A percentile compares a stretch with the other conserved stretches of the same genome.
These are phyloP conservation scores for Morinoia aosen DNA, from an alignment of 2,888 invertebrate species.

Conservation along the genomic window DNA sequence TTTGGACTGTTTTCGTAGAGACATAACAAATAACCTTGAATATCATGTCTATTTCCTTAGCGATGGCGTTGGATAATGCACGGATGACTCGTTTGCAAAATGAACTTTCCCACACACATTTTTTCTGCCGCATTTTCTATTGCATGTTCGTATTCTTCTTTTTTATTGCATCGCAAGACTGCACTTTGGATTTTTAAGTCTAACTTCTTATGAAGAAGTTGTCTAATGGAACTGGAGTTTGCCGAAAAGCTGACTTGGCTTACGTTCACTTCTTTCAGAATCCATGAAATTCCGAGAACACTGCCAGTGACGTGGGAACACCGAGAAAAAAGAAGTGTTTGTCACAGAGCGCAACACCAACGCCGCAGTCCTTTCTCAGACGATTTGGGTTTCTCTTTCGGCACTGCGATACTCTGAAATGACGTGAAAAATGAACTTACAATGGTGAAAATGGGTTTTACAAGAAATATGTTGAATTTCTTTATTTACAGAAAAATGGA, in stretches of 20 bases:
- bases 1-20: neutral
- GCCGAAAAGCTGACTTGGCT: neutral
- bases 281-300: neutral
- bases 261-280: neutral
- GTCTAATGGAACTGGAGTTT: neutral
- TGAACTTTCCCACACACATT: neutral
- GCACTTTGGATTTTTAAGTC: neutral
- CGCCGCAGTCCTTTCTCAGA: constrained; percentile 15
- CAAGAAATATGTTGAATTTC: neutral
- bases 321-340: neutral
- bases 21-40: neutral
- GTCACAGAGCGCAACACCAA: constrained; percentile 44
- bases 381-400: neutral
- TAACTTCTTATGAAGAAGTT: neutral
- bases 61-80: neutral
- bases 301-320: neutral
- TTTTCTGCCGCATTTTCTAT: neutral
- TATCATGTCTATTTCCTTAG: neutral
- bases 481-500: neutral
- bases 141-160: neutral
- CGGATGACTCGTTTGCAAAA: neutral
- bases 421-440: neutral
- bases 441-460: neutral
- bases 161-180: neutral
- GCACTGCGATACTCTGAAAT: constrained; percentile 26